Conservation (phyloP, 2,113 vertebrate genomes). For the Microcebus lehilahytsara region DNA sequence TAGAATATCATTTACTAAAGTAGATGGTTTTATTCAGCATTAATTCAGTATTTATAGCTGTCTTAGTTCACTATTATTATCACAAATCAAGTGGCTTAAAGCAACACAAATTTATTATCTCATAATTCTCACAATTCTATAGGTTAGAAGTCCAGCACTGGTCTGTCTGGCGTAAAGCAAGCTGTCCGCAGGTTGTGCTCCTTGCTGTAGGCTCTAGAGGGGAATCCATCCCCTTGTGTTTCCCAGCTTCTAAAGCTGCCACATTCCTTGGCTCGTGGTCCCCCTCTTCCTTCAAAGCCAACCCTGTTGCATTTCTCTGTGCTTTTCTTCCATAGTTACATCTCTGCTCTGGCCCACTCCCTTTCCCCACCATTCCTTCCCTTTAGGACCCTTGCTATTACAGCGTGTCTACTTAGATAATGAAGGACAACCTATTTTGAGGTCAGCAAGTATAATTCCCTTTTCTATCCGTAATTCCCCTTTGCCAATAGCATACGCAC, state of each 20-base stretch:
- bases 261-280: accelerated
- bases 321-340: not conserved
- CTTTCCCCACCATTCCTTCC: not conserved
- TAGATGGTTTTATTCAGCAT: not conserved
- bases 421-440: not conserved
- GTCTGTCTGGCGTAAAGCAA: not conserved
- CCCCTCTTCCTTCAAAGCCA: not conserved
- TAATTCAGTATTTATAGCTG: not conserved
- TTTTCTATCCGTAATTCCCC: not conserved
- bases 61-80: not conserved
- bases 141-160: not conserved
- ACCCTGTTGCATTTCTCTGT: not conserved
- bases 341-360: not conserved
- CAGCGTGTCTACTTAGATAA: not conserved
- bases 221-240: not conserved
- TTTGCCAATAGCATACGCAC: not conserved
- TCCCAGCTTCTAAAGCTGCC: not conserved
- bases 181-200: not conserved
- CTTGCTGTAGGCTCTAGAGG: not conserved
- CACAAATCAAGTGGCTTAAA: not conserved
- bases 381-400: not conserved
- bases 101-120: not conserved
- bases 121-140: not conserved
- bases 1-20: not conserved
- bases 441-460: not conserved